These are phyloP conservation scores for Bicyclus anynana DNA, from an alignment of 1,140 invertebrate genomes.

Conservation along the genomic window DNA sequence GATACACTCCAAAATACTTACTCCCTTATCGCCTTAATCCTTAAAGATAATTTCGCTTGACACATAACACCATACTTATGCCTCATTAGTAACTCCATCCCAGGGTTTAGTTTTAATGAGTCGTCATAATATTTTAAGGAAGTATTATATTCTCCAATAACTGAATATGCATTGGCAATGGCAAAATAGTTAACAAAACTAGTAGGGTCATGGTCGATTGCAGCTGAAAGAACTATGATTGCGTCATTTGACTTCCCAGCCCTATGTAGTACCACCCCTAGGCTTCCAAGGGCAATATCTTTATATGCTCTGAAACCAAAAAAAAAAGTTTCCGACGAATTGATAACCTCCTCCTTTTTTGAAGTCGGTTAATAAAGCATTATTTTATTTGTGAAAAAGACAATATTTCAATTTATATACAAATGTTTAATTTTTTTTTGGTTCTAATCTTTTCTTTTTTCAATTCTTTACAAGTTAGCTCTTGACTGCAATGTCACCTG, in stretches of 20 bases:
- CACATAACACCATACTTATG: conserved; percentile 84
- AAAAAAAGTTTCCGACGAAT: too few relatives aligned
- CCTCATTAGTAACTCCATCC: conserved; percentile 73
- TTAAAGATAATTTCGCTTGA: conserved; percentile 82
- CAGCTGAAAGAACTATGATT: conserved; percentile 86
- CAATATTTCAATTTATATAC: too few relatives aligned
- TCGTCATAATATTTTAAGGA: conserved; percentile 83
- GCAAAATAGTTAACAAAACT: conserved; percentile 87
- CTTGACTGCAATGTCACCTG: too few relatives aligned
- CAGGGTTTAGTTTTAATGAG: conserved; percentile 79
- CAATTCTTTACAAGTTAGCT: too few relatives aligned
- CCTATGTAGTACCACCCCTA: conserved; percentile 90
- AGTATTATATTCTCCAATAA: conserved; percentile 81
- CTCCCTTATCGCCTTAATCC: conserved; percentile 61
- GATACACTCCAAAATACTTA: conserved; percentile 15
- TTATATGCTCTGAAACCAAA: conserved; percentile 79
- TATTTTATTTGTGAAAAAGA: too few relatives aligned
- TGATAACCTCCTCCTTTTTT: too few relatives aligned
- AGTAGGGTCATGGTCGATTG: conserved; percentile 86
- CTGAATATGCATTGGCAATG: conserved; percentile 87
- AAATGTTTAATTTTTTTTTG: too few relatives aligned
- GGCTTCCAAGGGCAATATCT: conserved; percentile 87
- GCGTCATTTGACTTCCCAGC: conserved; percentile 86
- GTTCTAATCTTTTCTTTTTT: too few relatives aligned
- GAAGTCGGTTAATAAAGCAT: too few relatives aligned